A percentile compares a stretch with the other conserved stretches of the same genome.
Conservation (phyloP, 2,888 invertebrate genomes). For the Orthonychiurus folsomi region DNA sequence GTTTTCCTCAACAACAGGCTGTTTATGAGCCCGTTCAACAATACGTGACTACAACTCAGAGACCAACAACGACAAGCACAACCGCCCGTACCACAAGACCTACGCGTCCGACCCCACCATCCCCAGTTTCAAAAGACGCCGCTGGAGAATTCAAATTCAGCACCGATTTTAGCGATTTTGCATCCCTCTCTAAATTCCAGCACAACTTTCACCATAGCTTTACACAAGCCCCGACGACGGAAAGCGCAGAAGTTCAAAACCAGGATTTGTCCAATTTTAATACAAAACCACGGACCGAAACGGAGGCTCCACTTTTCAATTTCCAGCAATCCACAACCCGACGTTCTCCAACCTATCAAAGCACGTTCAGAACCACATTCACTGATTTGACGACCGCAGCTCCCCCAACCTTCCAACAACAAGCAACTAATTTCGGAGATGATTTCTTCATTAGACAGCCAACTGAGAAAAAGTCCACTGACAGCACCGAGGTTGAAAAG, state of each 20-base stretch:
- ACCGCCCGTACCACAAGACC: neutral
- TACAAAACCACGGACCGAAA: conserved; percentile 7
- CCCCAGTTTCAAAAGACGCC: neutral
- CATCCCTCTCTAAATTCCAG: conserved; percentile 9
- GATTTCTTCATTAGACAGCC: conserved; percentile 33
- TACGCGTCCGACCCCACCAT: neutral
- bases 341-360: conserved; percentile 31
- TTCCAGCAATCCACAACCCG: conserved; percentile 13
- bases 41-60: no score
- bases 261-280: neutral
- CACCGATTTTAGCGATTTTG: conserved; percentile 5
- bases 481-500: neutral
- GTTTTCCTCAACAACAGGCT: no score
- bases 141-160: no score
- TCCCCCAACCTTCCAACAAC: conserved; percentile 36
- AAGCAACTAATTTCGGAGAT: conserved; percentile 34
- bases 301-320: neutral
- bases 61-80: neutral
- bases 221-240: conserved; percentile 4
- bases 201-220: conserved; percentile 3
- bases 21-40: no score
- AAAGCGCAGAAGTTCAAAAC: neutral
- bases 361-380: conserved; percentile 34
- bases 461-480: neutral
- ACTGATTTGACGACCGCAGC: conserved; percentile 19